Conservation (phyloP, 2,888 invertebrate genomes). For the Ennomos fuscantarius region DNA sequence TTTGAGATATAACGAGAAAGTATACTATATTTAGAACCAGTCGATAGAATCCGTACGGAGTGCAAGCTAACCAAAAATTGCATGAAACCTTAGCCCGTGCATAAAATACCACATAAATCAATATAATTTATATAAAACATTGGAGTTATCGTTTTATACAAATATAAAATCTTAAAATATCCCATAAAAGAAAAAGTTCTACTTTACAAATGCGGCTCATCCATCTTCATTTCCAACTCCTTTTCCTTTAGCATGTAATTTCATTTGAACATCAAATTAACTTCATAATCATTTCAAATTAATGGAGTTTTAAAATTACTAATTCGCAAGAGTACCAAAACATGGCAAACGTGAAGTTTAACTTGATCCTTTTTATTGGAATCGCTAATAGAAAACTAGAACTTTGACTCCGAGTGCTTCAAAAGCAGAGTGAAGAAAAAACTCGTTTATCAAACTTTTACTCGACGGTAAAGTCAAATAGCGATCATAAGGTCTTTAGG, state of each 20-base stretch:
- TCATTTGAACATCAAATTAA: conserved; percentile 19
- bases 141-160: too few species aligned
- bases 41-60: too few species aligned
- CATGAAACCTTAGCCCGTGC: too few species aligned
- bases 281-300: conserved; percentile 17
- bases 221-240: conserved; percentile 12
- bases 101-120: too few species aligned
- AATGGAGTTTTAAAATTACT: conserved; percentile 15
- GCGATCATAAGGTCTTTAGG: conserved; percentile 29
- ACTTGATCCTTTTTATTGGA: conserved; percentile 50
- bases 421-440: conserved; percentile 28
- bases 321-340: conserved; percentile 42
- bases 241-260: conserved; percentile 17
- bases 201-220: conserved; percentile 13
- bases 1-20: too few species aligned
- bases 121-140: too few species aligned
- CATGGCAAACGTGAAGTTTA: conserved; percentile 52
- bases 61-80: too few species aligned
- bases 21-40: too few species aligned
- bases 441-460: conserved; percentile 33
- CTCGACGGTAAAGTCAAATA: conserved; percentile 26
- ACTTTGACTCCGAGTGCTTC: conserved; percentile 27
- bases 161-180: too few species aligned
- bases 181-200: conserved; percentile 8
- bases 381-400: conserved; percentile 37